A percentile compares a stretch with the other conserved stretches of the same genome.
Conservation (phyloP, 1,140 invertebrate species). For the Formica exsecta region DNA sequence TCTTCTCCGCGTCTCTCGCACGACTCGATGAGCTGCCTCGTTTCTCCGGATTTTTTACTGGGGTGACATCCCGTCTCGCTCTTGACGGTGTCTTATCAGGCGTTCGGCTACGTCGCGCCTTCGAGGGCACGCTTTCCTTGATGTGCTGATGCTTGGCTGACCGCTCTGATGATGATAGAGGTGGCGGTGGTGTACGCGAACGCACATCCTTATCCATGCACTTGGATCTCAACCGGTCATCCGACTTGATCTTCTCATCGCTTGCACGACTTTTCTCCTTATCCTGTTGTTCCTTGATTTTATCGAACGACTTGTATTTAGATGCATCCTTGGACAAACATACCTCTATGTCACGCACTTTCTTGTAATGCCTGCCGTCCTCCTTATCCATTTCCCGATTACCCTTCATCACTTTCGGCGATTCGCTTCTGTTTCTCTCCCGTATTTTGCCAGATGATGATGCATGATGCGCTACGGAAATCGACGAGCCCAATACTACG, state of each 20-base stretch:
- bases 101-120: constrained; percentile 82
- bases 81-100: constrained; percentile 81
- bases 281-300: constrained; percentile 80
- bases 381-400: constrained; percentile 79
- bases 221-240: constrained; percentile 80
- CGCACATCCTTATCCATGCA: constrained; percentile 83
- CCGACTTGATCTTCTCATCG: constrained; percentile 81
- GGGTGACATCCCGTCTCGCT: constrained; percentile 81
- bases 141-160: constrained; percentile 77
- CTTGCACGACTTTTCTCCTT: constrained; percentile 77
- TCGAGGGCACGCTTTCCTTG: constrained; percentile 77
- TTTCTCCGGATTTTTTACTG: constrained; percentile 78
- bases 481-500: constrained; percentile 63
- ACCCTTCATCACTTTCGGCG: constrained; percentile 77
- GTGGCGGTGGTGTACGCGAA: constrained; percentile 81
- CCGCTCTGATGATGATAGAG: constrained; percentile 67
- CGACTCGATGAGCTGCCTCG: constrained; percentile 68
- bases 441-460: constrained; percentile 75
- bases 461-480: constrained; percentile 72
- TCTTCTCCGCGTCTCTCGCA: constrained; percentile 80
- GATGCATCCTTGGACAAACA: constrained; percentile 69
- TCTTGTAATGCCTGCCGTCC: constrained; percentile 79
- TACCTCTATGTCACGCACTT: constrained; percentile 78
- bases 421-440: constrained; percentile 84
- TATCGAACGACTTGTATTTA: constrained; percentile 80